Evolutionary conservation across 92 coral and sea anemone species (phyloP), one percentile per base, ranked within the genome.

Genomic region (Zoanthus gigantus): DNA sequence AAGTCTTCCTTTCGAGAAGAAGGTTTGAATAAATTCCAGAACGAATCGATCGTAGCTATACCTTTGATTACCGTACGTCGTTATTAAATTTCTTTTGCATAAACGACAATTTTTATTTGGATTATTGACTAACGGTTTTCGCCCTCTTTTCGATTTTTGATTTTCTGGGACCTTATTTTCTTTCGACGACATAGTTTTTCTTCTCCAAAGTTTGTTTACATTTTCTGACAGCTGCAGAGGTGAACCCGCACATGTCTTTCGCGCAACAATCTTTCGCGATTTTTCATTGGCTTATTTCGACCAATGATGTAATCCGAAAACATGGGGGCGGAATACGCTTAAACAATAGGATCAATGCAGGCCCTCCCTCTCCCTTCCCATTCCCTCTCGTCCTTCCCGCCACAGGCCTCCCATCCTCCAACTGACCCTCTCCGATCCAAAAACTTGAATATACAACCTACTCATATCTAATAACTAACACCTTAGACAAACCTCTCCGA

Each of bases 291-390:
- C 76, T 71, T 71, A 28, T 2, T 71, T 30, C 47, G 76, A 71
- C 76, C 76, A 71, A 71, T 71, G 47, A 71, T 30, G 76, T 29
- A 71, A 71, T 23, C 76, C 44, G 45, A 71, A 71, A 71, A 71
- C 76, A 1, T 71, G 42, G 42, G 76, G 46, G 76, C 31, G 8
- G 76, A 18, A 71, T 71, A 71, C 76, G 76, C 76, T 71, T 71
- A 18, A 71, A 71, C 76, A 71, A 71, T 71, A 71, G 76, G 47
- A 71, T 71, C 76, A 71, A 29, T 30, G 47, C 76, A 71, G 37
- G 13, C 76, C 76, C 47, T 37, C 54, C 76, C 76, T 71, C 15
- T 71, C 76, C 76, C 47, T 71, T 30, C 47, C 76, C 76, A 71
- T 30, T 30, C 11, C 76, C 76, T 18, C 76, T 29, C 71, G 32